Evolutionary conservation across 23 tunicate species (phyloP).

Genomic region (Phallusia fumigata): DNA sequence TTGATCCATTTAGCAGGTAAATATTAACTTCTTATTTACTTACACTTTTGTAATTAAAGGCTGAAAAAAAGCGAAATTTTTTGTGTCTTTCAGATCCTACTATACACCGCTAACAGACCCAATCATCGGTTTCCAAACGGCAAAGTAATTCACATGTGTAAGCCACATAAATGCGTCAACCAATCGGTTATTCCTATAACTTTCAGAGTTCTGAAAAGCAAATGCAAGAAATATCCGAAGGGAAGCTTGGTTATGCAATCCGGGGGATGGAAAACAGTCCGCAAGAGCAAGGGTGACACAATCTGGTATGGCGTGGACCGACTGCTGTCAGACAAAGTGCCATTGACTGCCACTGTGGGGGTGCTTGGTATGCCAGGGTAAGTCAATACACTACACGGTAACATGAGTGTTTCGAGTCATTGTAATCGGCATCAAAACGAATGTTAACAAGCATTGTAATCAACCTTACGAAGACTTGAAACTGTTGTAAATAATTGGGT

Average conservation of each 20-base stretch:
- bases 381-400: not conserved
- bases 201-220: conserved; percentile 16
- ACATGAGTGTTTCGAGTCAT: too few relatives aligned
- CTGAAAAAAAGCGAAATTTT: not conserved
- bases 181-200: not conserved
- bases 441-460: too few relatives aligned
- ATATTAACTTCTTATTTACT: not conserved
- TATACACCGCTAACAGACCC: conserved; percentile 1
- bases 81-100: conserved; percentile 21
- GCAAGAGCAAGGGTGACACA: not conserved
- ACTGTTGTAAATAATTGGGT: too few relatives aligned
- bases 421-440: too few relatives aligned
- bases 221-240: conserved; percentile 3
- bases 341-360: not conserved
- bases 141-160: conserved; percentile 29
- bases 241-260: not conserved
- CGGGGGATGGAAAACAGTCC: conserved; percentile 11
- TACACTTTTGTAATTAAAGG: not conserved
- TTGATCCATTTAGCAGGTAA: conserved; percentile 54
- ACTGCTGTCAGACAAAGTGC: not conserved
- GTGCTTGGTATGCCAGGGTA: conserved; percentile 15
- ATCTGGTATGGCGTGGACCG: conserved; percentile 6
- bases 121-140: conserved; percentile 49
- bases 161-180: not conserved
- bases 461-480: too few relatives aligned